These are phyloP conservation scores for Loxodonta africana DNA, from an alignment of 2,113 vertebrate genomes.

Conservation along the genomic window DNA sequence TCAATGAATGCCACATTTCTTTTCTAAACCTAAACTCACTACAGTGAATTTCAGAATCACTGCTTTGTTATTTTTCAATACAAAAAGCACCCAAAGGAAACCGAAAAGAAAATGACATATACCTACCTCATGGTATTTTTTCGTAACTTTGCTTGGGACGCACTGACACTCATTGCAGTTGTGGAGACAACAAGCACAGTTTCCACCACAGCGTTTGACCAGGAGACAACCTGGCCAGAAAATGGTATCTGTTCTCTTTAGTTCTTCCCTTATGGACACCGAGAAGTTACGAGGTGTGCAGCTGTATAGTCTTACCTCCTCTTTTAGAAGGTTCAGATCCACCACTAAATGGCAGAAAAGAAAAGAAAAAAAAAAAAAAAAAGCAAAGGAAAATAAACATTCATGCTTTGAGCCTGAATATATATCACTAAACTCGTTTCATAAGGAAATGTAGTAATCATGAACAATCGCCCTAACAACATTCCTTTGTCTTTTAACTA, in stretches of 20 bases:
- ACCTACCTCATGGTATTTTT: conserved; percentile 97
- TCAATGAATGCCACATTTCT: background rate
- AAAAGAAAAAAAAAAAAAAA: background rate
- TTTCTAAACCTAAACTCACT: background rate
- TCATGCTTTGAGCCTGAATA: background rate
- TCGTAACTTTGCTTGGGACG: conserved; percentile 93
- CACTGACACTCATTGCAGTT: conserved; percentile 96
- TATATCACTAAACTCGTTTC: background rate
- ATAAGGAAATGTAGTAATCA: background rate
- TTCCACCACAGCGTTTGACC: conserved; percentile 98
- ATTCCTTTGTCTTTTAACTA: conserved; percentile 41
- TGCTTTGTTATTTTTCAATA: background rate
- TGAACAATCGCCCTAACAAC: background rate
- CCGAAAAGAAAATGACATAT: accelerated
- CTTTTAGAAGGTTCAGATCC: conserved; percentile 96
- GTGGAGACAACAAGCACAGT: conserved; percentile 97
- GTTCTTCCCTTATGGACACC: conserved; percentile 95
- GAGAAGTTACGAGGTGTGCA: conserved; percentile 98
- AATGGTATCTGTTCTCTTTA: conserved; percentile 96
- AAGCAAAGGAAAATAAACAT: background rate
- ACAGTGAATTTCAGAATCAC: background rate
- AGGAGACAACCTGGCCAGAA: conserved; percentile 99
- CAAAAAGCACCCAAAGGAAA: background rate
- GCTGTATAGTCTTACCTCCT: conserved; percentile 96
- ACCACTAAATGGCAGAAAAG: conserved; percentile 87